These are phyloP conservation scores for Strix occidentalis DNA, from an alignment of 2,797 vertebrate genomes.

Conservation along the genomic window DNA sequence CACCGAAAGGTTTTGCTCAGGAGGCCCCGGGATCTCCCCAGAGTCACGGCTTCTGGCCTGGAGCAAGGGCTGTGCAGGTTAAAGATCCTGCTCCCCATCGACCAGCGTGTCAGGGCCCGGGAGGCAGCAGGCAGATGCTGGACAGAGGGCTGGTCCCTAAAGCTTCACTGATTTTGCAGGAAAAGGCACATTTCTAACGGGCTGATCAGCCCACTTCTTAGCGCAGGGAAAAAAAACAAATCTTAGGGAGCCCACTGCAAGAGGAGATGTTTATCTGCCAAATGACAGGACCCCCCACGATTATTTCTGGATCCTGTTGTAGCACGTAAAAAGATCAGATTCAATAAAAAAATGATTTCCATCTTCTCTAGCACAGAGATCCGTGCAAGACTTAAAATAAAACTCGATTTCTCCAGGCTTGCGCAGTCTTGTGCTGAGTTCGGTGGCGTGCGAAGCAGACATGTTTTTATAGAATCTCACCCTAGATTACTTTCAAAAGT, in stretches of 20 bases:
- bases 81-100: neutral
- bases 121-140: neutral
- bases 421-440: conserved; percentile 69
- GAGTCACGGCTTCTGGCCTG: accelerated
- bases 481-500: conserved; percentile 75
- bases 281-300: conserved; percentile 52
- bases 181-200: neutral
- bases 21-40: neutral
- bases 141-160: neutral
- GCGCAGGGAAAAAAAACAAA: neutral
- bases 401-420: conserved; percentile 73
- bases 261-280: conserved; percentile 49
- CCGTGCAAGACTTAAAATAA: conserved; percentile 70
- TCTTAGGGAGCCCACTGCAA: conserved; percentile 36
- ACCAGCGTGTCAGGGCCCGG: neutral
- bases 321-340: conserved; percentile 71
- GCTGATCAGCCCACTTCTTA: neutral
- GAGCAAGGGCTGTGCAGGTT: neutral
- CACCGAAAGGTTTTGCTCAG: accelerated
- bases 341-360: conserved; percentile 69
- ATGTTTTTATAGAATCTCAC: conserved; percentile 71
- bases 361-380: conserved; percentile 67
- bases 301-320: conserved; percentile 70
- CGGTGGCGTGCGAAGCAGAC: conserved; percentile 67
- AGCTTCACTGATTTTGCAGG: neutral